Percentiles rank a stretch among this genome's conserved stretches.
phyloP scores from a whole-genome alignment of 2,797 vertebrate genomes.

The Sardinella longiceps region DNA sequence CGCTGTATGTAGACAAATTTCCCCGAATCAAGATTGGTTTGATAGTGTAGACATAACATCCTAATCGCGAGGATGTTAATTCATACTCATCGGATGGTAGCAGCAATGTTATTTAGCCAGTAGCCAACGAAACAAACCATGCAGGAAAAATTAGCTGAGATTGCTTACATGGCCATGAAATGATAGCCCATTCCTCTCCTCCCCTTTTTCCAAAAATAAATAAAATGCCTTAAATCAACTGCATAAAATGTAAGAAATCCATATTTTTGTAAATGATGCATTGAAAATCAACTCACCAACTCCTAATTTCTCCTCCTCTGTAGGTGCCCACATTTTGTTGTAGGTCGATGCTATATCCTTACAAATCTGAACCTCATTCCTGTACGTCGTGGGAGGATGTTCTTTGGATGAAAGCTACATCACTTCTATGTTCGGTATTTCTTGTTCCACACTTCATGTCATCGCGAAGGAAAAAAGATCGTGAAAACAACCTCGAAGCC shows the following conservation, averaged over 20 bases:
- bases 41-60: not conserved
- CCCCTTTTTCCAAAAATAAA: not conserved
- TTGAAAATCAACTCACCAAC: constrained; percentile 83
- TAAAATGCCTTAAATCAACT: not conserved
- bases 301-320: constrained; percentile 92
- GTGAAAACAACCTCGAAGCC: constrained; percentile 20
- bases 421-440: not conserved
- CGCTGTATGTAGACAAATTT: not conserved
- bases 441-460: constrained; percentile 13
- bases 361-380: constrained; percentile 22
- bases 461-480: not conserved
- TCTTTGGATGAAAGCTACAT: constrained; percentile 19
- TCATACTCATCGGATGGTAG: not conserved
- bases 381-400: constrained; percentile 17
- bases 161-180: constrained; percentile 23
- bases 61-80: not conserved
- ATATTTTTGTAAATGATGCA: not conserved
- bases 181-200: not conserved
- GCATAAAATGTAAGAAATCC: not conserved
- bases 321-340: constrained; percentile 85
- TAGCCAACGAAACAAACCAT: constrained; percentile 21
- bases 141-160: constrained; percentile 24
- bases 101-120: constrained; percentile 20
- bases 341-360: constrained; percentile 17
- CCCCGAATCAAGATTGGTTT: not conserved